Base-by-base conservation (phyloP, 1,140 invertebrate species). In the Hylyphantes graminicola region DNA sequence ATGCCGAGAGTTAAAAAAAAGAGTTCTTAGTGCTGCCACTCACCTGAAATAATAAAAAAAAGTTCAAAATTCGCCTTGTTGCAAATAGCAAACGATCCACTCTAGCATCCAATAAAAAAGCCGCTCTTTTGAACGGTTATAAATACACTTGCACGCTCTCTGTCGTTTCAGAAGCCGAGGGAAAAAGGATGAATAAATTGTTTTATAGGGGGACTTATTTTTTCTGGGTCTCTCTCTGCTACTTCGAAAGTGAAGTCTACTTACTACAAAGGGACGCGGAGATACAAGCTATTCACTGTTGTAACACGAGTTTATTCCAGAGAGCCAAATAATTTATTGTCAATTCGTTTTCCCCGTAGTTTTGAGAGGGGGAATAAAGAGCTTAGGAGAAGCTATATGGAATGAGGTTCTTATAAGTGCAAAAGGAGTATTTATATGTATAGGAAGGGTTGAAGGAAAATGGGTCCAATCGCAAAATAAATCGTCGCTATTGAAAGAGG, bases 291-390 rank as follows among this genome's bases (percentile, higher is more conserved):
- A 59, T 17, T 55, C 72, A 35, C 59, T 74, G 72, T 74, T 74
- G 72, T n/a, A 57, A 74, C 72, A 74, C 59, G 17, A 51, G 72
- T 74, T 74, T 74, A 74, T 74, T 59, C 59, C 55, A 15, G 72
- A 10, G 54, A 48, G 48, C 19, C 17, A 74, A 59, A 51, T 74
- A 74, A 74, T 74, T 74, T 74, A 74, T 74, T 74, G 72, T 74
- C 72, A 57, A 74, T 74, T 74, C 72, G 72, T 74, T 74, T 57
- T 13, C 54, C 19, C 51, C 68, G 50, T 9, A 3, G 17, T 35
- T 51, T 59, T 59, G 72, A 59, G 35, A 59, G 15, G 72, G 53
- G 13, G 59, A 17, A 17, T 61, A 48, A 61, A 74, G 68, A 74
- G 55, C 50, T 74, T 74, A 74, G 59, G 54, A 17, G 55, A 55